A percentile compares a stretch with the other conserved stretches of the same genome.
Evolutionary conservation across 2,888 invertebrate genomes (phyloP).

Genomic region (Caenorhabditis parvicauda): DNA sequence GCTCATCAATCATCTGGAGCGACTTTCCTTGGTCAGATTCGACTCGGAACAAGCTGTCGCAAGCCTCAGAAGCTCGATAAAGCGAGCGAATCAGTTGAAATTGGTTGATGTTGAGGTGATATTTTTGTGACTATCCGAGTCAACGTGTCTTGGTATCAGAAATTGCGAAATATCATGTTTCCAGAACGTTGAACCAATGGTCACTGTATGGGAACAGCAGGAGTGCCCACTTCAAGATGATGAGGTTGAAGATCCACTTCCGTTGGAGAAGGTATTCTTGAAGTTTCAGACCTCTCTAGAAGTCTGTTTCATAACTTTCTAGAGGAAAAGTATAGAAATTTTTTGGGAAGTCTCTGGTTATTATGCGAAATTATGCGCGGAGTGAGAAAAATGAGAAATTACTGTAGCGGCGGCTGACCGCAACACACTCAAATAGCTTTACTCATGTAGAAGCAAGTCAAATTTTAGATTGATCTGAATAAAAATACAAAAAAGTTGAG

Average conservation of each 20-base stretch:
- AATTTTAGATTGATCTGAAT: too few species aligned
- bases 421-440: too few species aligned
- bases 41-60: constrained; percentile 38
- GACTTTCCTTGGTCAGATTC: constrained; percentile 36
- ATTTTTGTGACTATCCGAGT: not conserved
- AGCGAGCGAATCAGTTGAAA: constrained; percentile 29
- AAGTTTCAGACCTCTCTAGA: too few species aligned
- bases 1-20: constrained; percentile 34
- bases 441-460: too few species aligned
- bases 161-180: not conserved
- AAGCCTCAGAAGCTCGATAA: constrained; percentile 28
- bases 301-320: too few species aligned
- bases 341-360: too few species aligned
- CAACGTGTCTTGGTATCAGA: not conserved
- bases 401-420: too few species aligned
- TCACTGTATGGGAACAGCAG: constrained; percentile 38
- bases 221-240: constrained; percentile 41
- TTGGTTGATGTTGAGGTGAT: constrained; percentile 28
- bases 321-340: too few species aligned
- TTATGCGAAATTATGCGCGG: too few species aligned
- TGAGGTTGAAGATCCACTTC: constrained; percentile 22
- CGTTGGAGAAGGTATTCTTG: constrained; percentile 17
- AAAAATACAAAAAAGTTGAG: too few species aligned
- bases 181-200: constrained; percentile 28
- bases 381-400: too few species aligned